Percentiles rank a stretch among this genome's conserved stretches.
Conservation (phyloP, 2,797 vertebrate genomes). For the Coregonus ussuriensis region DNA sequence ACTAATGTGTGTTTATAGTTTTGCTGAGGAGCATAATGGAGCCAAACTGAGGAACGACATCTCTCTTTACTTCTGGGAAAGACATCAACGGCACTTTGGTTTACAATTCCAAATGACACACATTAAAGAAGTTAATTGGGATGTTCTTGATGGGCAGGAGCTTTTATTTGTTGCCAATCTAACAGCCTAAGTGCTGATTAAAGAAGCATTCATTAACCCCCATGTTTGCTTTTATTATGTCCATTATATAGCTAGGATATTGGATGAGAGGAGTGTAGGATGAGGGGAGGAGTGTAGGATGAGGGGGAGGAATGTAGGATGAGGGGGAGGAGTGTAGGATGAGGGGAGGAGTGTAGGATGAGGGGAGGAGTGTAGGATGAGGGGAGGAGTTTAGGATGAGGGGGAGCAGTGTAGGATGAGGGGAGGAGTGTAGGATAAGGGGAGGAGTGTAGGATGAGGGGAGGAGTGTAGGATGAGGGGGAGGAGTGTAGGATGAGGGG, state of each 20-base stretch:
- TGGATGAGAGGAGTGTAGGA: constrained; percentile 81
- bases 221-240: constrained; percentile 85
- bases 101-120: constrained; percentile 10
- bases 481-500: background rate
- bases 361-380: too few species aligned
- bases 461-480: constrained; percentile 71
- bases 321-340: too few species aligned
- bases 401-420: too few species aligned
- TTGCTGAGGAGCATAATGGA: background rate
- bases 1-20: constrained; percentile 1
- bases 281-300: background rate
- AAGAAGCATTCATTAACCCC: constrained; percentile 67
- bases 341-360: too few species aligned
- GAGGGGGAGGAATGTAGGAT: too few species aligned
- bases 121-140: constrained; percentile 58
- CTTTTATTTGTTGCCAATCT: constrained; percentile 52
- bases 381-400: too few species aligned
- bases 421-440: background rate
- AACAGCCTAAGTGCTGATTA: constrained; percentile 67
- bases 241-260: constrained; percentile 89
- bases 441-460: background rate
- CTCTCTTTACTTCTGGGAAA: background rate
- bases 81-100: constrained; percentile 10
- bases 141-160: constrained; percentile 72
- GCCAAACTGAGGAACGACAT: background rate